Percentiles rank a stretch among this genome's conserved stretches.
Conservation (phyloP, 2,888 invertebrate species). For the Zeuzera pyrina region DNA sequence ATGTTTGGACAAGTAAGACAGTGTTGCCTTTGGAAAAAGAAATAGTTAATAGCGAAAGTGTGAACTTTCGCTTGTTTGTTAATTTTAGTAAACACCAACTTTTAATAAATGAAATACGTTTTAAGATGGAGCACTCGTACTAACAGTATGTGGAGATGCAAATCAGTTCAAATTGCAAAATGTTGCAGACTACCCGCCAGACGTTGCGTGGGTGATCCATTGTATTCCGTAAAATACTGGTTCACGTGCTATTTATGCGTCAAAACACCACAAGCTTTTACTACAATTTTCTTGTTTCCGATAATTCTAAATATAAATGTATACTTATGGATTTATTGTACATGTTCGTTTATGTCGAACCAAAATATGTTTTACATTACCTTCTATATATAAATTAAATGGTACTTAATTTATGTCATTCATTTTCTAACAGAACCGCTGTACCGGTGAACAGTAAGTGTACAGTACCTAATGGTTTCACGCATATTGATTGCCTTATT, state of each 20-base stretch:
- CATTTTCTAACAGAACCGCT: no score
- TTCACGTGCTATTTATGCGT: conserved; percentile 40
- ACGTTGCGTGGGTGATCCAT: conserved; percentile 63
- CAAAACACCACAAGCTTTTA: no score
- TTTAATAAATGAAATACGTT: conserved; percentile 13
- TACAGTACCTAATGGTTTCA: no score
- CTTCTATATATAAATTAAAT: no score
- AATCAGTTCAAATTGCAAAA: conserved; percentile 9
- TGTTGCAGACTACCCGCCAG: conserved; percentile 35
- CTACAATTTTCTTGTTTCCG: no score
- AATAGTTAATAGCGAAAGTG: conserved; percentile 62
- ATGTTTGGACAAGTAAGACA: conserved; percentile 47
- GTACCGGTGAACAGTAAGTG: no score
- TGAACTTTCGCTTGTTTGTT: conserved; percentile 51
- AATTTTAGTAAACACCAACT: conserved; percentile 34
- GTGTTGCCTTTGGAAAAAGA: conserved; percentile 46
- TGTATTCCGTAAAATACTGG: conserved; percentile 51
- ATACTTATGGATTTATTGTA: no score
- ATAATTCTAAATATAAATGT: no score
- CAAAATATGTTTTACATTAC: no score
- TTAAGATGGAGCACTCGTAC: background rate
- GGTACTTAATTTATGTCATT: no score
- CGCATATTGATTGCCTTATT: no score
- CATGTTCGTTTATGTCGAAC: no score
- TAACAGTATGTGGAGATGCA: conserved; percentile 44